Base-by-base conservation (phyloP, 1,140 invertebrate genomes). In the Drosophila sturtevanti region DNA sequence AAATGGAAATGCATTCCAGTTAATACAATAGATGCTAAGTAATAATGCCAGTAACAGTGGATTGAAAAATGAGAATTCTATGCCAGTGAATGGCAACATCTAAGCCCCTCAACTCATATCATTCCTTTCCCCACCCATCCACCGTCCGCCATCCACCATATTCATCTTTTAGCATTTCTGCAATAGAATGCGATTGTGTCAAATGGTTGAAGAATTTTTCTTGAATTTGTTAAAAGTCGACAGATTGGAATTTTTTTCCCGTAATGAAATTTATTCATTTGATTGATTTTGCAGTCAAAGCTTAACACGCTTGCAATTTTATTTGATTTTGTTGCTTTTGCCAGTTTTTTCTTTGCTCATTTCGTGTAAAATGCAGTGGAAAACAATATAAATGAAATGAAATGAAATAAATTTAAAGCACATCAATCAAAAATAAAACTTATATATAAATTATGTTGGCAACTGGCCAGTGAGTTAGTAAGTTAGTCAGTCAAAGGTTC, bases 1-100 rank as follows among this genome's bases (percentile, higher is more conserved):
- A 78, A 78, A 68, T 76, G 63, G 68, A 76, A 86, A 65, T 86
- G 81, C 82, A 86, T 81, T 87, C 74, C 79, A 61, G 63, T 48
- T 64, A 78, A 81, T 69, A 63, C 64, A 65, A 85, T 81, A 64
- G 66, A 38, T 34, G 44, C 38, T 38, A 35, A 38, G 31, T 54
- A 62, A 52, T 58, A 78, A 66, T 58, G 55, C 27, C 31, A 55
- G 38, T 22, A 27, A 38, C 18, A 7, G 5, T 48, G n/a, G 68
- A 54, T 38, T 48, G 58, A 55, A 48, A 61, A 60, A 55, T 24
- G 55, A 51, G 65, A 66, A 61, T 75, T 75, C 62, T 38, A 58
- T 72, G 48, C 56, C 21, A 51, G 38, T 61, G 14, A 56, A 18
- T 34, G 41, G 41, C 41, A 48, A 48, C 18, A 21, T 59, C 22